Evolutionary conservation across 2,113 vertebrate species (phyloP).

Genomic region (Anas platyrhynchos): DNA sequence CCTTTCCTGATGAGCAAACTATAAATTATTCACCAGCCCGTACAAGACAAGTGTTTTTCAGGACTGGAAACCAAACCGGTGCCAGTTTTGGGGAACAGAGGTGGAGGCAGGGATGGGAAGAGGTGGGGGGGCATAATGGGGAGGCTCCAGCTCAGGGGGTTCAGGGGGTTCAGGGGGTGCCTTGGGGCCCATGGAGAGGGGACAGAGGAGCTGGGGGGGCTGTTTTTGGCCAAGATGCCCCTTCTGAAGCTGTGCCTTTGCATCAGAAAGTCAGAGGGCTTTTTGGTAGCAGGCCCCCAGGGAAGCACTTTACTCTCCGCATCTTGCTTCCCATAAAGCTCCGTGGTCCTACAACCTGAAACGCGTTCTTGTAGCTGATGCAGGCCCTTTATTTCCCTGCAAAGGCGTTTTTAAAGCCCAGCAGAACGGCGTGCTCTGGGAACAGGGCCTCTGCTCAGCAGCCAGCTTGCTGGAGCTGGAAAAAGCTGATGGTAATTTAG

Average conservation of each 20-base stretch:
- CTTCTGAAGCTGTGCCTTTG: not conserved
- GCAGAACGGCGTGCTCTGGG: not conserved
- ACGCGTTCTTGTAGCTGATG: not conserved
- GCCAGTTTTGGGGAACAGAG: not conserved
- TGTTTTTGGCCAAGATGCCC: not conserved
- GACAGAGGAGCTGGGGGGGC: not conserved
- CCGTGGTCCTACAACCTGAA: not conserved
- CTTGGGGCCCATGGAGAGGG: not conserved
- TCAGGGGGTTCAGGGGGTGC: not conserved
- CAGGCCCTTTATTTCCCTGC: not conserved
- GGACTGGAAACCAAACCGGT: conserved; percentile 15
- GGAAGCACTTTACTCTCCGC: not conserved
- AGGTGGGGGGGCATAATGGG: accelerated
- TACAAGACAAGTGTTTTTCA: not conserved
- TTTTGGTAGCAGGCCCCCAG: not conserved
- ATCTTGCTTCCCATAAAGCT: not conserved
- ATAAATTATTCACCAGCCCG: conserved; percentile 59
- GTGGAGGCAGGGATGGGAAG: not conserved
- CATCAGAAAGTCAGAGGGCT: not conserved
- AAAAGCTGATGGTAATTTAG: conserved; percentile 30
- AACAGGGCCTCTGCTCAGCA: not conserved
- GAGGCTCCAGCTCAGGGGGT: not conserved
- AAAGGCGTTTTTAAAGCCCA: not conserved
- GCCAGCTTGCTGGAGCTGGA: not conserved
- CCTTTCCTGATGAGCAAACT: not conserved